Evolutionary conservation across 2,113 vertebrate genomes (phyloP).

Genomic region (Hipposideros armiger): DNA sequence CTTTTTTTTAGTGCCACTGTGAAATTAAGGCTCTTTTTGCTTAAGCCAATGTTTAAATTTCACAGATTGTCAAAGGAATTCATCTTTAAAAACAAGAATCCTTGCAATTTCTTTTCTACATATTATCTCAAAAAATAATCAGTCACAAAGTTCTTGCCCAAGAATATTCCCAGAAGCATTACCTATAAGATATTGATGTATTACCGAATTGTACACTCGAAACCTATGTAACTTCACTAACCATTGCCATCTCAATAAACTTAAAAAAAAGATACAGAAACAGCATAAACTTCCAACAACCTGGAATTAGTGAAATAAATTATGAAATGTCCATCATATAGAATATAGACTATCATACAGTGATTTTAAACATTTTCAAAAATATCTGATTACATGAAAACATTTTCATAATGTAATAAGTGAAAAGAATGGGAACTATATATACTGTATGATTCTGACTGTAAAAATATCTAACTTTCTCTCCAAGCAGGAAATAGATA

Average conservation of each 20-base stretch:
- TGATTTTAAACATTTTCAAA: constrained; percentile 15
- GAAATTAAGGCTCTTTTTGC: constrained; percentile 47
- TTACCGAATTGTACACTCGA: no score
- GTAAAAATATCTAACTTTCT: neutral
- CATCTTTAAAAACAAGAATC: constrained; percentile 53
- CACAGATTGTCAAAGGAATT: constrained; percentile 44
- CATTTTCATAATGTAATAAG: neutral
- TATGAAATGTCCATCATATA: neutral
- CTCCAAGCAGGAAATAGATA: neutral
- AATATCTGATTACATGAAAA: constrained; percentile 46
- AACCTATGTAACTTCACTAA: no score
- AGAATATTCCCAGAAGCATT: constrained; percentile 31
- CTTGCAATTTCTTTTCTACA: constrained; percentile 24
- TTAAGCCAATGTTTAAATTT: constrained; percentile 58
- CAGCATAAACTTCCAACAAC: neutral
- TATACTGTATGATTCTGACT: neutral
- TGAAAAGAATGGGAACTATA: neutral
- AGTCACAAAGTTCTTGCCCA: neutral
- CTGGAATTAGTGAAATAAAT: constrained; percentile 16
- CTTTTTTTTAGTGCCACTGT: neutral
- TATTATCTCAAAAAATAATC: constrained; percentile 22
- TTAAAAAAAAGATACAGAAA: neutral
- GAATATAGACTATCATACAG: neutral
- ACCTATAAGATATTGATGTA: neutral
- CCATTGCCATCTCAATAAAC: no score